Evolutionary conservation across 2,888 invertebrate species (phyloP).

Genomic region (Epicampocera succincta): DNA sequence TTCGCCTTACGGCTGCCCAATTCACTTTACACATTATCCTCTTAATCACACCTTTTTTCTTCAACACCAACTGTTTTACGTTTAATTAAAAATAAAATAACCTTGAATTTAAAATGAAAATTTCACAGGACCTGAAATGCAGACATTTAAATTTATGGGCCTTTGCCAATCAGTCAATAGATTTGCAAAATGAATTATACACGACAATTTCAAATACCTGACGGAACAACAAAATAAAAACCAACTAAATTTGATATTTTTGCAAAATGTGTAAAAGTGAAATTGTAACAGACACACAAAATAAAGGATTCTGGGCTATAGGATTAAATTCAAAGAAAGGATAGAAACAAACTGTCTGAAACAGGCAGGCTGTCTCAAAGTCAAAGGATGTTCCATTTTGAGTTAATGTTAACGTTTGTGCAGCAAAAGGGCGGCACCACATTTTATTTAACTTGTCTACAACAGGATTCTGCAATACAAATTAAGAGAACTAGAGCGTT

Average conservation of each 20-base stretch:
- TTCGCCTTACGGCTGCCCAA: not conserved
- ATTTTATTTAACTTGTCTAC: slow-evolving; percentile 51
- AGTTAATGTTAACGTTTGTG: not conserved
- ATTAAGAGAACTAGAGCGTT: slow-evolving; percentile 54
- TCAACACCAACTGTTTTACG: not conserved
- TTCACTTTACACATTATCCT: not conserved
- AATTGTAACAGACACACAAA: slow-evolving; percentile 13
- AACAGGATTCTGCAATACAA: slow-evolving; percentile 9
- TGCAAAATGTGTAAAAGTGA: slow-evolving; percentile 18
- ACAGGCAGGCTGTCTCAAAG: slow-evolving; percentile 1
- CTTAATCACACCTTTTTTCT: not conserved
- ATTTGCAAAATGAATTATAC: slow-evolving; percentile 60
- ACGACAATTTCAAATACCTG: slow-evolving; percentile 73
- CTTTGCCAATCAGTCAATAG: slow-evolving; percentile 65
- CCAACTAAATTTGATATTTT: slow-evolving; percentile 39
- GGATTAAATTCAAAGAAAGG: slow-evolving; percentile 57
- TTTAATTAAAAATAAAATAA: slow-evolving; percentile 45
- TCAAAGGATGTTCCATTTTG: slow-evolving; percentile 24
- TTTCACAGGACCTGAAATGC: slow-evolving; percentile 70
- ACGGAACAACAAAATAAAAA: slow-evolving; percentile 67
- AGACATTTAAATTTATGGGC: slow-evolving; percentile 71
- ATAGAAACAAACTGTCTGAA: slow-evolving; percentile 19
- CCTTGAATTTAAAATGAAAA: slow-evolving; percentile 73
- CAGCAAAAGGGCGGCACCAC: slow-evolving; percentile 40
- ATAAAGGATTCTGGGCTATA: slow-evolving; percentile 56